These are phyloP conservation scores for Drosophila tani DNA, from an alignment of 1,140 invertebrate species.

Conservation along the genomic window DNA sequence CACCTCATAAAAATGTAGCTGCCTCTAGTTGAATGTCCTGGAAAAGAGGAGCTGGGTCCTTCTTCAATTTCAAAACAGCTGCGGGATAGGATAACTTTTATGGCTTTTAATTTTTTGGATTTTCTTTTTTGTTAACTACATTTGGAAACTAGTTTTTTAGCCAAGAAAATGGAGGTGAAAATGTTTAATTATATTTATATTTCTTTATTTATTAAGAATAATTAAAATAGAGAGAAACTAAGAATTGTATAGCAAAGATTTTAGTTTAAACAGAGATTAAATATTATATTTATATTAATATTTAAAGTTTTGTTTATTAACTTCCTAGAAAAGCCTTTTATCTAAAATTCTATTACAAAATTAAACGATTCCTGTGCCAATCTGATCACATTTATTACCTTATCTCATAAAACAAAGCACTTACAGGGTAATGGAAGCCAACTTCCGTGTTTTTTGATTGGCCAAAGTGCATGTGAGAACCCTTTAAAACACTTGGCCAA, in stretches of 20 bases:
- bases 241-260: no score
- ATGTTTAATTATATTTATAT: neutral
- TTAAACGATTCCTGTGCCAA: neutral
- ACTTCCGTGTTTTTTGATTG: constrained; percentile 9
- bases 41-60: neutral
- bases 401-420: constrained; percentile 11
- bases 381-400: neutral
- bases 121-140: neutral
- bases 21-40: constrained; percentile 11
- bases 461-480: constrained; percentile 24
- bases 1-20: constrained; percentile 55
- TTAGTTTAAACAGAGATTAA: neutral
- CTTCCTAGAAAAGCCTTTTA: neutral
- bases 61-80: constrained; percentile 28
- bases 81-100: constrained; percentile 32
- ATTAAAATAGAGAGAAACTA: neutral
- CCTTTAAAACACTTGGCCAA: constrained; percentile 36
- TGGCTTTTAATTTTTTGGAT: constrained; percentile 13
- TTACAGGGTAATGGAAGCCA: constrained; percentile 12
- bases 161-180: neutral
- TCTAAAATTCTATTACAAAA: neutral
- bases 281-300: neutral
- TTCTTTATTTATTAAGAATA: neutral
- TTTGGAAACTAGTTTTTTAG: neutral
- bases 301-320: neutral